Evolutionary conservation across 2,797 vertebrate genomes (phyloP).

Genomic region (Amblyopsis hoosieri): DNA sequence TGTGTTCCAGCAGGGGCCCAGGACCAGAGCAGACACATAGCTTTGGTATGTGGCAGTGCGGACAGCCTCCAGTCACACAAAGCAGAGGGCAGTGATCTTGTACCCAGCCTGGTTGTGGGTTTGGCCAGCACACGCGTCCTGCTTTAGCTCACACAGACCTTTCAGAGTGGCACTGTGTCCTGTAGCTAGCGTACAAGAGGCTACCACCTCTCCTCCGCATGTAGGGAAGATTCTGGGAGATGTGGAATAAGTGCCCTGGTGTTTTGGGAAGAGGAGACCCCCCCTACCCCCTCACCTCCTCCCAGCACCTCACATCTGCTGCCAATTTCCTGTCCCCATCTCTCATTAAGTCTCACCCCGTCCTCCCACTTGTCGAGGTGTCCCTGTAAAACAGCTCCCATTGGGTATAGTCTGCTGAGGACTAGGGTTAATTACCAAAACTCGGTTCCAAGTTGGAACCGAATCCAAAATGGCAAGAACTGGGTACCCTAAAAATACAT

Average conservation of each 20-base stretch:
- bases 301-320: slow-evolving; percentile 66
- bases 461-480: too few species aligned
- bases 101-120: background rate
- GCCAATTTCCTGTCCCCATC: slow-evolving; percentile 67
- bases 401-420: too few species aligned
- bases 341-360: slow-evolving; percentile 45
- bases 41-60: slow-evolving; percentile 19
- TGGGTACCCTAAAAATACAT: too few species aligned
- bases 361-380: slow-evolving; percentile 11
- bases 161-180: background rate
- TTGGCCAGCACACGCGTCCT: background rate
- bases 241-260: slow-evolving; percentile 34
- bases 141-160: background rate
- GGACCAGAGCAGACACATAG: slow-evolving; percentile 19
- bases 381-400: too few species aligned
- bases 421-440: too few species aligned
- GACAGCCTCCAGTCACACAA: slow-evolving; percentile 14
- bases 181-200: background rate
- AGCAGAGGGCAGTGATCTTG: too few species aligned
- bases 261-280: slow-evolving; percentile 33
- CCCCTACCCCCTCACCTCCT: slow-evolving; percentile 34
- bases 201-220: background rate
- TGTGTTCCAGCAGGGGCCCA: slow-evolving; percentile 18
- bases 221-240: slow-evolving; percentile 26
- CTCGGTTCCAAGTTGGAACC: too few species aligned